phyloP scores from a whole-genome alignment of 2,113 vertebrate genomes.

The Lepus americanus region DNA sequence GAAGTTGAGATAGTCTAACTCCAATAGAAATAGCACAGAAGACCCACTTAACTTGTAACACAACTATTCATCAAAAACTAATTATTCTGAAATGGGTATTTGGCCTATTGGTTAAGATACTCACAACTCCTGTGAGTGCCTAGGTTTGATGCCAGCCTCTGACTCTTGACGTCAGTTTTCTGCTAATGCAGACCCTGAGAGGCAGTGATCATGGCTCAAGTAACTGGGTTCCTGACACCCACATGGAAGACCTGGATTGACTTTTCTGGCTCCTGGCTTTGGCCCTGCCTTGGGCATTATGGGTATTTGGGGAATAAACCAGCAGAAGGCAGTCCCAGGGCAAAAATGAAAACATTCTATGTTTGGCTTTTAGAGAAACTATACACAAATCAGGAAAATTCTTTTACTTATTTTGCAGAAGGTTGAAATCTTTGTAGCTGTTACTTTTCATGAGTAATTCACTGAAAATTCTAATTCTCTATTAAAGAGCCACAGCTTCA shows the following conservation, averaged over 20 bases:
- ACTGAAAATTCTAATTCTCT: constrained; percentile 43
- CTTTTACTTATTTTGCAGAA: constrained; percentile 15
- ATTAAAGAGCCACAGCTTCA: not conserved
- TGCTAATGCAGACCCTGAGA: no score
- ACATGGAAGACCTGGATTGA: no score
- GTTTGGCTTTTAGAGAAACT: constrained; percentile 14
- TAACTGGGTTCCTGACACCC: no score
- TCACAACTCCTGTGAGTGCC: no score
- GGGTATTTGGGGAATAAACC: not conserved
- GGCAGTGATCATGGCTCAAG: no score
- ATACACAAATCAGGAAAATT: constrained; percentile 33
- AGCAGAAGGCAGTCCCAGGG: no score
- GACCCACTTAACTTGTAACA: constrained; percentile 7
- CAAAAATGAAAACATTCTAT: not conserved
- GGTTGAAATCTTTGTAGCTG: not conserved
- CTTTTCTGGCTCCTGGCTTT: not conserved
- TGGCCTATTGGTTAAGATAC: no score
- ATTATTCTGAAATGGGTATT: not conserved
- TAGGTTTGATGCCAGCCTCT: no score
- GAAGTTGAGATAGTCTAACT: not conserved
- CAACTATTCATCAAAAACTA: constrained; percentile 29
- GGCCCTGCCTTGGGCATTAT: no score
- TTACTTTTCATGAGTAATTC: constrained; percentile 38
- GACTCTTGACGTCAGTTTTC: no score
- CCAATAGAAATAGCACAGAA: not conserved